Evolutionary conservation across 2,113 vertebrate genomes (phyloP).

Genomic region (Tylochromis polylepis): DNA sequence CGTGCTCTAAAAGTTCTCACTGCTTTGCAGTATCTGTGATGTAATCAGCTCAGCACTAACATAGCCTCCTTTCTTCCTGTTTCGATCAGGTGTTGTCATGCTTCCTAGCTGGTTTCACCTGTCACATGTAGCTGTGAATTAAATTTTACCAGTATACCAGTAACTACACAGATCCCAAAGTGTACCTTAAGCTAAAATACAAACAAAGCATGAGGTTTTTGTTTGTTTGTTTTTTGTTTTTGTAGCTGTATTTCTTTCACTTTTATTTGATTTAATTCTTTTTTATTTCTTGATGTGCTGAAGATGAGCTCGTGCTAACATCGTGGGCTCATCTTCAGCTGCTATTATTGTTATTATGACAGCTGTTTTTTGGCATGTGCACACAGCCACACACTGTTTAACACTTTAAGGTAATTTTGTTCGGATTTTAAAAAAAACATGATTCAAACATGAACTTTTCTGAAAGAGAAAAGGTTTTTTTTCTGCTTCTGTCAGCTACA

Average conservation of each 20-base stretch:
- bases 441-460: background rate
- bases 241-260: background rate
- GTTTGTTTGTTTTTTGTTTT: too few species aligned
- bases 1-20: background rate
- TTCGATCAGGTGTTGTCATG: constrained; percentile 3
- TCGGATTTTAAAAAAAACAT: background rate
- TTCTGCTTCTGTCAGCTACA: background rate
- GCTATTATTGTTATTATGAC: background rate
- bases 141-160: background rate
- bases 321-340: background rate
- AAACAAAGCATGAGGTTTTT: background rate
- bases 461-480: background rate
- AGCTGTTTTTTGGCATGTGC: background rate
- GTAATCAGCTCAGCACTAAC: background rate
- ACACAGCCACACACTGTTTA: background rate
- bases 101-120: constrained; percentile 12
- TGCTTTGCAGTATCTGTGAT: background rate
- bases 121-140: background rate
- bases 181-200: background rate
- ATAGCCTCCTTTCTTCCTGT: constrained; percentile 17
- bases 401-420: background rate
- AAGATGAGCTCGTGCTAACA: background rate
- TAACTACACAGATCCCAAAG: background rate
- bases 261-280: background rate
- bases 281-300: background rate